phyloP scores from a whole-genome alignment of 2,797 vertebrate species.

The Holocentrus rufus region DNA sequence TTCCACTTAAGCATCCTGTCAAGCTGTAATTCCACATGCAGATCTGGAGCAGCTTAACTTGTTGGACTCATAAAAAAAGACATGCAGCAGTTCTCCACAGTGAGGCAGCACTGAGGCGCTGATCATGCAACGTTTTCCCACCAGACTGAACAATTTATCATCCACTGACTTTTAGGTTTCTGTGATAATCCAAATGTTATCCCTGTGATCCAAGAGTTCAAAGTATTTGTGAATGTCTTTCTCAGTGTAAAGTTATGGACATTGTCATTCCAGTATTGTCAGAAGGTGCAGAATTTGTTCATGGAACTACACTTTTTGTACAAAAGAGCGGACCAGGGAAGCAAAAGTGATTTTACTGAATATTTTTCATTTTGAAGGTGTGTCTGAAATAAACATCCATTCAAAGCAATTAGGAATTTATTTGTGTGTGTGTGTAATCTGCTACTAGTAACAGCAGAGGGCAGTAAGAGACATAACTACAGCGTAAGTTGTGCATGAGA shows the following conservation, averaged over 20 bases:
- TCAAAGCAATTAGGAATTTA: not conserved
- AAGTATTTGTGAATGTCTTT: not conserved
- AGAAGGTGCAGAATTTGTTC: not conserved
- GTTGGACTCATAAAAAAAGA: not conserved
- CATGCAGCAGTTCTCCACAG: constrained; percentile 12
- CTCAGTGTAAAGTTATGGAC: not conserved
- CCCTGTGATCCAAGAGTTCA: no score
- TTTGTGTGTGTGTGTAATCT: constrained; percentile 15
- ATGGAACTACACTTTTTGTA: no score
- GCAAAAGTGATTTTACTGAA: not conserved
- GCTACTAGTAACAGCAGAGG: constrained; percentile 47
- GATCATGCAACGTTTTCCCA: not conserved
- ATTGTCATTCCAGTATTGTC: not conserved
- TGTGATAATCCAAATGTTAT: no score
- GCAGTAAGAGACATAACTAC: constrained; percentile 45
- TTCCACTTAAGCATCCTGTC: not conserved
- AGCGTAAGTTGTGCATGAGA: not conserved
- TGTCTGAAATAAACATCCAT: not conserved
- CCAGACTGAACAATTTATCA: not conserved
- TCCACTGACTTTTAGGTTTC: no score
- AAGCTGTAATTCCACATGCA: not conserved
- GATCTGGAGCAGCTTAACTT: not conserved
- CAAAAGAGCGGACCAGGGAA: not conserved
- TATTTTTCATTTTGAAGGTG: not conserved
- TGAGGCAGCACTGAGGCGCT: constrained; percentile 17